Conservation (phyloP, 2,797 vertebrate species). For the Pseudopleuronectes americanus region DNA sequence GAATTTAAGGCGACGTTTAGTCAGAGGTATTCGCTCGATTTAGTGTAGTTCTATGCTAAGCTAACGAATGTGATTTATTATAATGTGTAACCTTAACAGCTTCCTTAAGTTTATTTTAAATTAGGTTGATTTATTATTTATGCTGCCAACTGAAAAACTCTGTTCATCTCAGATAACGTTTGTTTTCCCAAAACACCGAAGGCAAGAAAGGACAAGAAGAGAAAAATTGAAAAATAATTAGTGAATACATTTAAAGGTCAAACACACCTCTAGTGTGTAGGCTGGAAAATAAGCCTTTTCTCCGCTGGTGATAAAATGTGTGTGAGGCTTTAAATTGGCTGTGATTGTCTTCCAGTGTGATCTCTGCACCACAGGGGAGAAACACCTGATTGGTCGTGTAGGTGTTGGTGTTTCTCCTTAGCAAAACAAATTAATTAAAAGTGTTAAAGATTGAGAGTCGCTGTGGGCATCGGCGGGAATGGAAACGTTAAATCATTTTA, state of each 20-base stretch:
- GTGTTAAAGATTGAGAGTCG: conserved; percentile 18
- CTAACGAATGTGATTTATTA: conserved; percentile 4
- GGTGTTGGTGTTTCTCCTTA: conserved; percentile 18
- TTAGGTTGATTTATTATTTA: too few species aligned
- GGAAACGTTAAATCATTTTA: not conserved
- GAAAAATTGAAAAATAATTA: conserved; percentile 9
- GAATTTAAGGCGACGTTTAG: too few species aligned
- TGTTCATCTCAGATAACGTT: conserved; percentile 3
- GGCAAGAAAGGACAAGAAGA: not conserved
- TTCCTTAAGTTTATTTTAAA: not conserved
- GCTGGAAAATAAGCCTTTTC: not conserved
- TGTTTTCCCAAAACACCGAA: not conserved
- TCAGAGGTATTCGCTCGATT: too few species aligned
- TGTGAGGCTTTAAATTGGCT: conserved; percentile 18
- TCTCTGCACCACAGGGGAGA: conserved; percentile 17
- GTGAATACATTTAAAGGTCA: conserved; percentile 33
- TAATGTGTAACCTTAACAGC: conserved; percentile 1
- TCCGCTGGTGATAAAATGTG: conserved; percentile 3
- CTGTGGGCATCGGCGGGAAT: conserved; percentile 4
- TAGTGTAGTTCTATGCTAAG: too few species aligned
- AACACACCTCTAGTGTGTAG: not conserved
- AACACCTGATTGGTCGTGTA: conserved; percentile 25
- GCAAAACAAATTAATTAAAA: conserved; percentile 57
- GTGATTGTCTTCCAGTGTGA: conserved; percentile 37
- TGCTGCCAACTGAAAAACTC: not conserved